phyloP scores from a whole-genome alignment of 2,797 vertebrate species.

The Lutjanus campechanus region DNA sequence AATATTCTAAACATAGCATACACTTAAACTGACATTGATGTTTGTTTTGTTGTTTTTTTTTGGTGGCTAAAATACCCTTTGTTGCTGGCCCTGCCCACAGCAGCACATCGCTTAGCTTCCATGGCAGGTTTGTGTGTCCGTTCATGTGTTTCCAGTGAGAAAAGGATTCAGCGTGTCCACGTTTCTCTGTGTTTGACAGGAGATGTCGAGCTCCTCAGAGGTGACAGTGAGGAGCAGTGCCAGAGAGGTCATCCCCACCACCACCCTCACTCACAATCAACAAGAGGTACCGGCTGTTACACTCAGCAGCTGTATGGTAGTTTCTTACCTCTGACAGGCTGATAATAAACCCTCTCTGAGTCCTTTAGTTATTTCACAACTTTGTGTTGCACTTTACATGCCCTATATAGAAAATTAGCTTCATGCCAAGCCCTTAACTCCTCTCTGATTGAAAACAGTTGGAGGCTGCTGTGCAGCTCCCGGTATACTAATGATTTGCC shows the following conservation, averaged over 20 bases:
- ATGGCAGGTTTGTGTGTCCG: not conserved
- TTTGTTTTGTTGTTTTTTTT: too few species aligned
- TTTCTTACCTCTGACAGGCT: not conserved
- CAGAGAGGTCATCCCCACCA: constrained; percentile 81
- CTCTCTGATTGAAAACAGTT: constrained; percentile 48
- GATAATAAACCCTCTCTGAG: constrained; percentile 5
- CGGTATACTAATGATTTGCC: constrained; percentile 38
- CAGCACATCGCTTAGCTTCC: too few species aligned
- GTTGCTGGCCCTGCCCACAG: too few species aligned
- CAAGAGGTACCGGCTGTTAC: constrained; percentile 86
- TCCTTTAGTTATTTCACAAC: constrained; percentile 12
- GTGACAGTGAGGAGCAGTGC: constrained; percentile 82
- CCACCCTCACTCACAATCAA: constrained; percentile 79
- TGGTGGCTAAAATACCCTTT: too few species aligned
- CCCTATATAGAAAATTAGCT: constrained; percentile 24
- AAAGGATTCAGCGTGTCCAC: not conserved
- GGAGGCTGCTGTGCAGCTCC: not conserved
- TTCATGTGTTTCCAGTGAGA: not conserved
- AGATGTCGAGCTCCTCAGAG: constrained; percentile 87
- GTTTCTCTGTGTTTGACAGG: constrained; percentile 79
- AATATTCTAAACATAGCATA: too few species aligned
- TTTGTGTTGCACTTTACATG: not conserved
- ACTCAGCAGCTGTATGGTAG: not conserved
- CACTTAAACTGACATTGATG: too few species aligned
- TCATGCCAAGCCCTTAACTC: constrained; percentile 24